Base-by-base conservation (phyloP, 2,797 vertebrate genomes). In the Chloroceryle inda region DNA sequence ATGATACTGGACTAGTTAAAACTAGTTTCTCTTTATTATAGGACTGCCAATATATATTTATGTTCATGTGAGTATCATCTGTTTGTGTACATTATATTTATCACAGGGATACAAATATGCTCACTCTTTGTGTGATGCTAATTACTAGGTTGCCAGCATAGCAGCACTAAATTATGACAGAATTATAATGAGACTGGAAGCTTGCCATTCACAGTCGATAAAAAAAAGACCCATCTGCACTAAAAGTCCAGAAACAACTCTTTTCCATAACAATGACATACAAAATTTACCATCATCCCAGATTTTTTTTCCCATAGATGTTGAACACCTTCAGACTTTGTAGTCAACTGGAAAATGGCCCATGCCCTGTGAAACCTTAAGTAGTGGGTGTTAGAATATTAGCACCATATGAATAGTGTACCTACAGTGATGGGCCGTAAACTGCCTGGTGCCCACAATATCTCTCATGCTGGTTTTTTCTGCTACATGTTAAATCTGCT, bases 81-180 rank as follows among this genome's bases (percentile, higher is more conserved):
- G 29, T 84, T 92, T 95, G 69, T 87, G 27, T 73, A 64, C 26
- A 37, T 47, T 85, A 11, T 73, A 85, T 96, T 97, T 94, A 78
- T 88, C 72, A 83, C 24, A 78, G 40, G 14, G 31, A 83, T 31
- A 90, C 62, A 85, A 94, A 81, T 85, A 91, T 15, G 9, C 52
- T 96, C 22, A 58, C 40, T 89, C 68, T 73, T 19, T 81, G 33
- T 67, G 37, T 89, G 59, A 79, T 49, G 85, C 26, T 85, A 96
- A 95, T 97, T 93, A 89, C 40, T 87, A 77, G 45, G 8, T 26
- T 83, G 73, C 49, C 77, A 88, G 50, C 67, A 85, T 58, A 93
- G 83, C 47, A 75, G 50, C 33, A 74, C 56, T 68, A 91, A 80
- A 84, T 74, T 85, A 33, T 74, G 44, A 33, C 20, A 33, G n/a